Percentiles rank a stretch among this genome's conserved stretches.
phyloP scores from a whole-genome alignment of 2,797 vertebrate species.

The Hippocampus kuda region DNA sequence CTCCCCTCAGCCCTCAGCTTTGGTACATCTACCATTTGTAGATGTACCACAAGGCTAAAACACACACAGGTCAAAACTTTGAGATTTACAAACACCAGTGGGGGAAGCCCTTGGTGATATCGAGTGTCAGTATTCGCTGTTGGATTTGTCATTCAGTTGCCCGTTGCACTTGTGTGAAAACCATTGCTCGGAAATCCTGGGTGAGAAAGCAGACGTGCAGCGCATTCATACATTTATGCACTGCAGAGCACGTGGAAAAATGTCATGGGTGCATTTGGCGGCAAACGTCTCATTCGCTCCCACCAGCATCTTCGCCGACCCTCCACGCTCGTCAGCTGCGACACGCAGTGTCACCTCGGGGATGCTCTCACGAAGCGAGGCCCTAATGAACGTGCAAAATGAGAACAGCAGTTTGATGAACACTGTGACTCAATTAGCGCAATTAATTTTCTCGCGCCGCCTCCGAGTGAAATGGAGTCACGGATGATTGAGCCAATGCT shows the following conservation, averaged over 20 bases:
- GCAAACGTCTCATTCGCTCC: constrained; percentile 14
- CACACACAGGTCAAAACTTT: not conserved
- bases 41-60: too few relatives aligned
- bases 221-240: not conserved
- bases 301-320: constrained; percentile 20
- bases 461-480: constrained; percentile 73
- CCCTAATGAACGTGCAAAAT: constrained; percentile 78
- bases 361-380: constrained; percentile 54
- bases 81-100: not conserved
- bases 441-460: constrained; percentile 86
- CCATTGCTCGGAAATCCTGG: not conserved
- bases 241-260: not conserved
- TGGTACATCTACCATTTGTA: not conserved
- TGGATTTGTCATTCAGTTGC: constrained; percentile 24
- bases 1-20: constrained; percentile 13
- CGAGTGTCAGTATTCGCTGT: not conserved
- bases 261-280: constrained; percentile 4
- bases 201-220: constrained; percentile 27
- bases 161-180: constrained; percentile 24
- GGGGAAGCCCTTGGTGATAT: constrained; percentile 17
- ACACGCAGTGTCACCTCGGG: constrained; percentile 45
- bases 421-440: constrained; percentile 83
- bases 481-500: constrained; percentile 50
- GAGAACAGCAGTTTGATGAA: constrained; percentile 82
- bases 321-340: constrained; percentile 28